These are phyloP conservation scores for Lucifuga dentata DNA, from an alignment of 2,113 vertebrate genomes.

Conservation along the genomic window DNA sequence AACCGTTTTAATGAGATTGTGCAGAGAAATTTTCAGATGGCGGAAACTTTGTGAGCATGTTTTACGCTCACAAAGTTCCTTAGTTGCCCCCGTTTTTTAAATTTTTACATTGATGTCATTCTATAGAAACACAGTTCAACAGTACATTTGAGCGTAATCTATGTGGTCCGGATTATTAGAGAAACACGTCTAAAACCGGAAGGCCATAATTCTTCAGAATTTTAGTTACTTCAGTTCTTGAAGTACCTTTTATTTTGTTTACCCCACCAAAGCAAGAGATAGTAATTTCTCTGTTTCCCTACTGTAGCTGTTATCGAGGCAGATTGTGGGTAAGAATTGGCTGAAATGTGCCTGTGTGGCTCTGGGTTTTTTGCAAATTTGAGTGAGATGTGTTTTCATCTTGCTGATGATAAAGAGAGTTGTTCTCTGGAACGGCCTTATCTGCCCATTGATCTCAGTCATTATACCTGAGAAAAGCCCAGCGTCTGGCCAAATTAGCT, in stretches of 20 bases:
- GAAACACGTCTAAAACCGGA: neutral
- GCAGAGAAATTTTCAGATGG: conserved; percentile 48
- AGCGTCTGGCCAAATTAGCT: conserved; percentile 78
- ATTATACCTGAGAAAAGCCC: conserved; percentile 77
- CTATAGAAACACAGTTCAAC: conserved; percentile 62
- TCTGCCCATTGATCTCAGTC: conserved; percentile 72
- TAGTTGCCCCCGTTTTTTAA: conserved; percentile 30
- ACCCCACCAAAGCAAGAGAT: neutral
- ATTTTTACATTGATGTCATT: conserved; percentile 50
- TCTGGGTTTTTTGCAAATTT: neutral
- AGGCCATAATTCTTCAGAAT: no score
- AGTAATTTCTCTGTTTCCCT: neutral
- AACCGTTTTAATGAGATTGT: conserved; percentile 77
- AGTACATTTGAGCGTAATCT: conserved; percentile 65
- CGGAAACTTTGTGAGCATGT: conserved; percentile 56
- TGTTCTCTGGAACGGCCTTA: conserved; percentile 63
- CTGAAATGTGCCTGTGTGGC: conserved; percentile 4
- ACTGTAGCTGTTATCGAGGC: neutral
- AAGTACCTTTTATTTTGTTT: conserved; percentile 12
- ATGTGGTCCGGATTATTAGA: conserved; percentile 24
- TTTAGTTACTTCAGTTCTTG: no score
- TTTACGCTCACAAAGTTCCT: conserved; percentile 39
- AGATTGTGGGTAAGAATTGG: neutral
- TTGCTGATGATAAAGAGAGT: conserved; percentile 64
- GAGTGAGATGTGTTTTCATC: conserved; percentile 40